phyloP scores from a whole-genome alignment of 2,113 vertebrate species.

The Falco punctatus region DNA sequence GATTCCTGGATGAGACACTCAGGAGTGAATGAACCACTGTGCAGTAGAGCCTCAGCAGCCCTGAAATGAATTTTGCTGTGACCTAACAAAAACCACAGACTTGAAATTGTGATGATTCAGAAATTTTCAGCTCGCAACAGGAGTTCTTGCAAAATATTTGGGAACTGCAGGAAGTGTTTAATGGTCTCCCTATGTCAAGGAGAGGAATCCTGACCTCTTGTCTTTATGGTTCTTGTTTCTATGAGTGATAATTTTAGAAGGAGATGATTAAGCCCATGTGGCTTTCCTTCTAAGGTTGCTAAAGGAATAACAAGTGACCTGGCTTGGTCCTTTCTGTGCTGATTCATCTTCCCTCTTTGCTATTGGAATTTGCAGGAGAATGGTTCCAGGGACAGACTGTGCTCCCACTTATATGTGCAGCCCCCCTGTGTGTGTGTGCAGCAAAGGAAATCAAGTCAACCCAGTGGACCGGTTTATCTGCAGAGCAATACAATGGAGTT shows the following conservation, averaged over 20 bases:
- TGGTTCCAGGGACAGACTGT: not conserved
- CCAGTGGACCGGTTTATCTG: conserved; percentile 2
- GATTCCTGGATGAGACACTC: conserved; percentile 17
- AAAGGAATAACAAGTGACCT: not conserved
- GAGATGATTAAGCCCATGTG: not conserved
- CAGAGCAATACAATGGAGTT: not conserved
- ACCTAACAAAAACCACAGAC: conserved; percentile 52
- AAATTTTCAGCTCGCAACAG: conserved; percentile 45
- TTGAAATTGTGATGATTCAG: conserved; percentile 53
- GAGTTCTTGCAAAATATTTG: conserved; percentile 64
- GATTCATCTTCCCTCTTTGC: not conserved
- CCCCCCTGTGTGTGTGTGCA: not conserved
- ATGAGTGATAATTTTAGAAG: conserved; percentile 31
- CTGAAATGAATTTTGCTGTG: conserved; percentile 34
- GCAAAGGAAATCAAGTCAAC: not conserved
- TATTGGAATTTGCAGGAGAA: not conserved
- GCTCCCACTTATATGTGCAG: not conserved
- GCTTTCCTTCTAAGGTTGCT: not conserved
- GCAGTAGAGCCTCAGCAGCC: not conserved
- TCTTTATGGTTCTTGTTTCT: conserved; percentile 17
- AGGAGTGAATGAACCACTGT: conserved; percentile 46
- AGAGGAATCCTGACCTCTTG: conserved; percentile 61
- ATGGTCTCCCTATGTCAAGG: conserved; percentile 5
- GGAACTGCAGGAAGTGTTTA: conserved; percentile 41
- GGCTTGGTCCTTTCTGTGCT: not conserved